Conservation (phyloP, 2,797 vertebrate species). For the Bucorvus abyssinicus region DNA sequence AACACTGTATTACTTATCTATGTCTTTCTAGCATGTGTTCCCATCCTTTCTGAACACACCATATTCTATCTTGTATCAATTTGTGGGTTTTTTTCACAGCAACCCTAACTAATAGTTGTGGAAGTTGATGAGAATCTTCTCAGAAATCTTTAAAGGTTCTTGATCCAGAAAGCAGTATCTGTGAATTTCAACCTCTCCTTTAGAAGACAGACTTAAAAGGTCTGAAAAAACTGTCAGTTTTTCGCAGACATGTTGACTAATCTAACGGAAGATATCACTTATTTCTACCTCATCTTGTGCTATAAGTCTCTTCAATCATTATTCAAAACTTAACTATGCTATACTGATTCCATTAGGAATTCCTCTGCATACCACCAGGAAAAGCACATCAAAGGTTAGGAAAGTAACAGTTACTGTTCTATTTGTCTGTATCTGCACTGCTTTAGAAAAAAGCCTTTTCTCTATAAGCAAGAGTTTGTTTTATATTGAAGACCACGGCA, state of each 20-base stretch:
- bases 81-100: not conserved
- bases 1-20: not conserved
- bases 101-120: not conserved
- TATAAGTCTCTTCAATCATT: not conserved
- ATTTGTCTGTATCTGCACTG: not conserved
- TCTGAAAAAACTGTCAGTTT: not conserved
- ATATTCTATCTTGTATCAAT: not conserved
- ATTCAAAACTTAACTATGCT: not conserved
- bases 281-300: not conserved
- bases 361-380: not conserved
- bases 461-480: not conserved
- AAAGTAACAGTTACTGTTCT: not conserved
- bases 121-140: not conserved
- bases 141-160: not conserved
- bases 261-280: not conserved
- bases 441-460: not conserved
- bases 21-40: not conserved
- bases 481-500: not conserved
- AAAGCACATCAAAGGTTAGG: not conserved
- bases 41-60: not conserved
- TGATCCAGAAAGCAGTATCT: not conserved
- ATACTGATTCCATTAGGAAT: not conserved
- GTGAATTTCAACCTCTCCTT: not conserved
- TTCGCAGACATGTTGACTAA: not conserved
- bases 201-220: not conserved